A percentile compares a stretch with the other conserved stretches of the same genome.
These are phyloP conservation scores for Lepilemur ruficaudatus DNA, from an alignment of 2,797 vertebrate species.

Conservation along the genomic window DNA sequence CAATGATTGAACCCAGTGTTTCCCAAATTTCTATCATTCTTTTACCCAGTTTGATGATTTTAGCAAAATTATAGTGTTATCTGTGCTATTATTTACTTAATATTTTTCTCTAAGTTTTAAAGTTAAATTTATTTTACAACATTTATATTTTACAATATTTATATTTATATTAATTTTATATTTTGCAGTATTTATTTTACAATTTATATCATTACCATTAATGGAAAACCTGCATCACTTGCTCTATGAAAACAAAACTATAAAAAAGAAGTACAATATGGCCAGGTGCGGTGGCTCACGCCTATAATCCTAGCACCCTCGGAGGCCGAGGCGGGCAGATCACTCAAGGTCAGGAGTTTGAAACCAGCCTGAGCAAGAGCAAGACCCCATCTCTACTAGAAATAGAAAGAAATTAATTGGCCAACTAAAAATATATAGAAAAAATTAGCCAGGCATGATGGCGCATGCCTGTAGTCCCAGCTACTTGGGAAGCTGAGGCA, in stretches of 20 bases:
- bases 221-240: constrained; percentile 28
- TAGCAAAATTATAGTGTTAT: not conserved
- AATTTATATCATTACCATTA: not conserved
- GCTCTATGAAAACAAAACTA: not conserved
- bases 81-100: not conserved
- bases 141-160: not conserved
- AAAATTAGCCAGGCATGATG: no score
- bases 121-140: not conserved
- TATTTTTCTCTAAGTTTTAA: constrained; percentile 1
- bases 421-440: no score
- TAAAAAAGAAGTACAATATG: not conserved
- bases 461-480: no score
- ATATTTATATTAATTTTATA: no score
- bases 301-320: no score
- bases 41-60: not conserved
- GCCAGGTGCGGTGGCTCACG: no score
- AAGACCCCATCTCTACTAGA: no score
- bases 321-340: no score
- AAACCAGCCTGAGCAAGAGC: no score
- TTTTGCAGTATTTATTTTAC: not conserved
- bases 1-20: not conserved
- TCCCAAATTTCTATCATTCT: not conserved
- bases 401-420: no score
- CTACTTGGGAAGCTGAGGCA: no score
- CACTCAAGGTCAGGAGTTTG: no score